Evolutionary conservation across 2,888 invertebrate genomes (phyloP), one percentile per base, ranked within the genome.

Genomic region (Sminthurinus aureus): DNA sequence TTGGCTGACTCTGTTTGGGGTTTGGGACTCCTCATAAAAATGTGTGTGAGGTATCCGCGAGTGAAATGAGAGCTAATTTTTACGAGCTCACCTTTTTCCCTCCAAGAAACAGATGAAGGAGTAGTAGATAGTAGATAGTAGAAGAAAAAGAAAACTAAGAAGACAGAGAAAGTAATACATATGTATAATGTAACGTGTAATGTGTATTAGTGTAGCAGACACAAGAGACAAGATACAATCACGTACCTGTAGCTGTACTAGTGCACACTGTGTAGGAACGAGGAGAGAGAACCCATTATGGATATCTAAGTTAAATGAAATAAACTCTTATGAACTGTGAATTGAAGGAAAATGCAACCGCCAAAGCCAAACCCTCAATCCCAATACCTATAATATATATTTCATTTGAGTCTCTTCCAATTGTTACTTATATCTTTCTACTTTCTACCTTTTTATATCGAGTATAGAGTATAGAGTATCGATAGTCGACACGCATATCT

Each of bases 21-120:
- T 38, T 38, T 24, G 24, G 51, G 73, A 24, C 73, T 78, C 79
- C 50, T 58, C 73, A n/a, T 73, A 83, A 81, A 71, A 81, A 82
- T 69, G 76, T 71, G 85, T 85, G 85, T 85, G 84, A 84, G 84
- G 85, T 85, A 85, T 83, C 79, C 73, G 82, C 71, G 82, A 84
- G 75, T 77, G 82, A 83, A 85, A 85, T 84, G 80, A 85, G 85
- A 85, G 83, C 85, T 85, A 85, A 85, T 85, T 85, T 85, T 84
- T 82, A 85, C 85, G 83, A 84, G 83, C 85, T n/a, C 82, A 84
- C 83, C 82, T 84, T 83, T 73, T 20, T 64, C 24, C 58, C 26
- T 73, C 58, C 22, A 73, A 69, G n/a, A 38, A 38, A 18, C 26
- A 9, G n/a, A 52, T 58, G 20, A 22, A 51, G 75, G 22, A 26